Evolutionary conservation across 2,113 vertebrate genomes (phyloP).

Genomic region (Colaptes auratus): DNA sequence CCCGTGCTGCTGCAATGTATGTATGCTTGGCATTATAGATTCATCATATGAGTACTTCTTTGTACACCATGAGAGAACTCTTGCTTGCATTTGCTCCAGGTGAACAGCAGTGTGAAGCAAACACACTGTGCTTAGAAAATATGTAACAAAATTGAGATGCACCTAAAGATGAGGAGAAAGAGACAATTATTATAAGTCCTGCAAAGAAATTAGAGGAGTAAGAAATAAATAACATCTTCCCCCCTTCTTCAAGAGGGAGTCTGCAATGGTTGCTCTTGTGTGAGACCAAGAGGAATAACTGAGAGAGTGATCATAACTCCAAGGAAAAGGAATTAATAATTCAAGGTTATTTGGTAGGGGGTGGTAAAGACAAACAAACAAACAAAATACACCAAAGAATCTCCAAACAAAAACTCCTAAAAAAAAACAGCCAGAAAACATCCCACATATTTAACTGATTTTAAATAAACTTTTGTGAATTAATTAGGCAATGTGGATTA

Average conservation of each 20-base stretch:
- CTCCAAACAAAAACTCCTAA: too few species aligned
- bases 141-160: background rate
- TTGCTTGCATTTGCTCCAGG: background rate
- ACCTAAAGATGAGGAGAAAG: background rate
- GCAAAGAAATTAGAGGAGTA: background rate
- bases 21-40: background rate
- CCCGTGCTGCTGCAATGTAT: background rate
- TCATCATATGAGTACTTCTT: rapidly evolving
- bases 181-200: background rate
- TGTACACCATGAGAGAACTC: background rate
- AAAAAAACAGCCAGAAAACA: background rate
- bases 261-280: background rate
- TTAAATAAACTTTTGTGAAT: background rate
- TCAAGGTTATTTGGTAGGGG: rapidly evolving
- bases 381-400: too few species aligned
- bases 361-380: background rate
- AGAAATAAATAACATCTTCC: background rate
- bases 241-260: background rate
- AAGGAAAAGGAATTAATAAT: background rate
- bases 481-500: background rate
- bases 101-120: background rate
- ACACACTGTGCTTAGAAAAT: background rate
- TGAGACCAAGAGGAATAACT: background rate
- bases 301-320: background rate
- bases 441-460: background rate